Evolutionary conservation across 2,113 vertebrate species (phyloP), one percentile per base, ranked within the genome.

Genomic region (Origma solitaria): DNA sequence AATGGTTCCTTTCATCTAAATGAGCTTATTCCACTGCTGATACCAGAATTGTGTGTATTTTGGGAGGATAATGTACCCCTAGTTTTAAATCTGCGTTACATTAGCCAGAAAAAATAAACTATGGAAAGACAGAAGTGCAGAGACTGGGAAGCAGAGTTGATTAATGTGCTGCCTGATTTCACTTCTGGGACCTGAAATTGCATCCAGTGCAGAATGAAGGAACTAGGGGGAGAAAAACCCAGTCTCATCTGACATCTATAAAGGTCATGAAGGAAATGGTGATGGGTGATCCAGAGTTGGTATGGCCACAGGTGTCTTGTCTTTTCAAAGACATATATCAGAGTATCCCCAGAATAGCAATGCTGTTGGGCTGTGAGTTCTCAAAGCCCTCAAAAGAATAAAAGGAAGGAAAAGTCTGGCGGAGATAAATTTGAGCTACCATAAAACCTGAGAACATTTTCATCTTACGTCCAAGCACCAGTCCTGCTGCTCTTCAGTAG

Each of bases 81-180:
- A 10, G 90, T 95, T 95, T 93, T 28, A 94, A 94, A 76, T 60
- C 45, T 78, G 11, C 81, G 57, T 87, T 93, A 38, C 68, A 60
- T 90, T 85, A 96, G 76, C 86, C 77, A 95, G 90, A 89, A 87
- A 82, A 94, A 96, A 94, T 92, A 90, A 92, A 93, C 89, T 68
- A 72, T 82, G 69, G 92, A 64, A 70, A 22, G 24, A 40, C 73
- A 80, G 68, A 82, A 97, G 60, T 54, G 21, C 81, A 75, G 81
- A 89, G 81, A 20, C 76, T 72, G 22, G 76, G 65, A 93, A 94
- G 66, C 62, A 64, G 51, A 51, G 44, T 33, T 98, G 97, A 97
- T 97, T 94, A 97, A 97, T 97, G 94, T 76, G 91, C 84, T 94
- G 87, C 83, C 95, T 91, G 96, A 97, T 97, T 97, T 97, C 91